Percentiles rank a stretch among this genome's conserved stretches.
phyloP scores from a whole-genome alignment of 2,888 invertebrate species.

The Strigamia maritima region DNA sequence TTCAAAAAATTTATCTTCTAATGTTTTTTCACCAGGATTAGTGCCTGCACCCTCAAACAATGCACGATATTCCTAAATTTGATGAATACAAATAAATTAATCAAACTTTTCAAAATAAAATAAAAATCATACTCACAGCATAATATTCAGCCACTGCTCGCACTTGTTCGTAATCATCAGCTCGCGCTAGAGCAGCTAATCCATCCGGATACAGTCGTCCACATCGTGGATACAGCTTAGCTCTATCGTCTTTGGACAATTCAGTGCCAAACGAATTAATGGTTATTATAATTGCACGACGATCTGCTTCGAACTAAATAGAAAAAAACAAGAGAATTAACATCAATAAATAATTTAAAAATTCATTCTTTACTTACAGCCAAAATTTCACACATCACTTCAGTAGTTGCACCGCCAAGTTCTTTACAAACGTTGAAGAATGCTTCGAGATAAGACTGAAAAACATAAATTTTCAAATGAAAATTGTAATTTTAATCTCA shows the following conservation, averaged over 20 bases:
- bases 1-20: constrained; percentile 99
- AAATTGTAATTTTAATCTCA: neutral
- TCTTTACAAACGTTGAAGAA: constrained; percentile 92
- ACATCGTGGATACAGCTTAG: constrained; percentile 93
- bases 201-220: constrained; percentile 97
- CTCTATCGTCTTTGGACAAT: constrained; percentile 94
- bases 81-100: neutral
- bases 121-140: constrained; percentile 65
- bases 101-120: constrained; percentile 3
- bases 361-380: constrained; percentile 68
- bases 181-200: constrained; percentile 85
- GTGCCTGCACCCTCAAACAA: constrained; percentile 96
- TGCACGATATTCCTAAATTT: constrained; percentile 75
- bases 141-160: constrained; percentile 97
- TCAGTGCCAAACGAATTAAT: constrained; percentile 99
- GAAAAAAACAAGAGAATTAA: too few relatives aligned
- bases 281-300: constrained; percentile 97
- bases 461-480: constrained; percentile 36
- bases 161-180: constrained; percentile 99
- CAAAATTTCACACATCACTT: constrained; percentile 98
- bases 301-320: constrained; percentile 95
- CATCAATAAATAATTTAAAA: too few relatives aligned
- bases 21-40: constrained; percentile 96
- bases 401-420: constrained; percentile 94
- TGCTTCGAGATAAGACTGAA: constrained; percentile 63